Evolutionary conservation across 2,797 vertebrate genomes (phyloP), one percentile per base, ranked within the genome.

Genomic region (Scolopax rusticola): DNA sequence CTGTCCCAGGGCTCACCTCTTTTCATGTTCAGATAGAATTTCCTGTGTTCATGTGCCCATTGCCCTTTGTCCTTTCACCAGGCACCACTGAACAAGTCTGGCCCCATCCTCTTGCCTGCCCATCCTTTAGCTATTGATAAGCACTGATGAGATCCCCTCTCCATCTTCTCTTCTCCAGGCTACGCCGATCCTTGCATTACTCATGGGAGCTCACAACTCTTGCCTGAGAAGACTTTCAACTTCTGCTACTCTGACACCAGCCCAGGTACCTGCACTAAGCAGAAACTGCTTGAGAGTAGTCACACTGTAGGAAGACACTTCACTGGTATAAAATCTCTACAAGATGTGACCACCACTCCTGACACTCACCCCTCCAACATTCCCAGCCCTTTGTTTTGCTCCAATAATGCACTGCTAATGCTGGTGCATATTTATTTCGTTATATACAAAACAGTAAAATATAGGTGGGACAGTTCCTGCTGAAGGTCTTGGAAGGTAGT

Each of bases 391-490:
- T 13, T 13, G 0, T 23, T 71, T 23, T 20, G 19, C 41, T 64
- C 41, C 71, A 38, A 1, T 23, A 7, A 6, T 0, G 4, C 3
- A 47, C 1, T 27, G 17, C 41, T 56, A 64, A 27, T 4, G 7
- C 24, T 1, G 3, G 8, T 1, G 1, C 6, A 19, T 3, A 4
- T 13, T 64, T 2, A 33, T 11, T 68, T 36, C 15, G 6, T 6
- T 69, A 45, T 51, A 53, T 56, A 53, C 48, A 41, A 45, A 91
- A 43, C 1, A 43, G 0, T 6, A 61, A 78, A 28, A 13, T 68
- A 84, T 33, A 43, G 12, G 13, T 27, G 10, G 27, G 15, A 9
- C 0, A 0, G 7, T 21, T 50, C 28, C 33, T 43, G 15, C 25
- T 7, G 9, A 25, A 68, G 18, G 38, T 19, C 73, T n/a, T 21